Base-by-base conservation (phyloP, 2,113 vertebrate genomes). In the Pomatorhinus ruficollis region DNA sequence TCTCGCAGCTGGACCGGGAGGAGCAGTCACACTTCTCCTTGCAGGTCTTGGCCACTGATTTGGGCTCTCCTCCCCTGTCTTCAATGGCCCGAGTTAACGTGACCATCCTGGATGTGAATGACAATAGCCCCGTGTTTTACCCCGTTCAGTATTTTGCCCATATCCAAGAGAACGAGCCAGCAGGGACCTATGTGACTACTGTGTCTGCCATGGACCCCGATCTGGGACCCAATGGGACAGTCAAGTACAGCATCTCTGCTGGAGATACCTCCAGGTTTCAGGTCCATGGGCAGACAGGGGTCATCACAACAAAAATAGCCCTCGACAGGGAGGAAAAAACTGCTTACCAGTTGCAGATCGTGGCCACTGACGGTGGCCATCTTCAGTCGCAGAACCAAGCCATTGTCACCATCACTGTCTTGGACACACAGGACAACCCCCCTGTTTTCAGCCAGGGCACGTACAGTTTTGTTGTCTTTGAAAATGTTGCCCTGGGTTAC, bases 381-480 rank as follows among this genome's bases (percentile, higher is more conserved):
- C 98, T 99, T 65, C 99, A 98, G 24, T 99, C 99, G 0, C 98
- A 99, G 80, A 98, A 97, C 33, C 99, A 98, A 75, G 99, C 99
- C 22, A 98, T 99, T 59, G 99, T 99, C 54, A 99, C 99, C 31
- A 97, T 99, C 70, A 99, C 98, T 11, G 99, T 99, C 11, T 94
- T 99, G 87, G 99, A 99, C 95, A 99, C 99, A 0, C 99, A 99
- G 94, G 99, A 99, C 93, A 99, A 99, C 90, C 99, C 99, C 0
- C 99, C 99, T 12, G 98, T 99, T 33, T 99, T 99, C 93, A 98
- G 97, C 92, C 99, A 99, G 97, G 98, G 89, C 35, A 94, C 44
- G 15, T 99, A 99, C 96, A 99, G 99, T 95, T 99, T 99, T 81
- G 99, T 99, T 93, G 99, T 99, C 91, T 99, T 99, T 98, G 99